phyloP scores from a whole-genome alignment of 2,888 invertebrate species.

The Ormyrus thymus region DNA sequence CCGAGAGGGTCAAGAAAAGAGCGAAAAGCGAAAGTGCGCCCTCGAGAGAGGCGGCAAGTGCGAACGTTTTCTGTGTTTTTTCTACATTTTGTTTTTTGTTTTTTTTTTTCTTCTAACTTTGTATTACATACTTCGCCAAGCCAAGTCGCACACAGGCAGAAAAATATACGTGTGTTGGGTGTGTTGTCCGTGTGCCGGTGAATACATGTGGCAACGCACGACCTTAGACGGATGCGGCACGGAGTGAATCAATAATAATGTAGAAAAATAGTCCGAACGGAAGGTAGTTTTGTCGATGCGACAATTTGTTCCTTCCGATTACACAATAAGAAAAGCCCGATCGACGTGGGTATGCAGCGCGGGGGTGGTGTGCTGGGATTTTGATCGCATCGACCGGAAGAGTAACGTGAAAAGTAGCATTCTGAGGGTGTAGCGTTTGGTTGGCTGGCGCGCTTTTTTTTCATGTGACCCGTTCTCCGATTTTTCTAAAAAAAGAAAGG shows the following conservation, averaged over 20 bases:
- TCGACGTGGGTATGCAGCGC: not conserved
- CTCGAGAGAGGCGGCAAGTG: no score
- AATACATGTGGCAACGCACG: conserved; percentile 24
- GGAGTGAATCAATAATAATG: conserved; percentile 19
- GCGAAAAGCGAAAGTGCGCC: not conserved
- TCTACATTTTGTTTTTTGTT: conserved; percentile 5
- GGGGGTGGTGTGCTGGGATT: not conserved
- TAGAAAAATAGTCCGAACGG: conserved; percentile 30
- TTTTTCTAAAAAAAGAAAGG: no score
- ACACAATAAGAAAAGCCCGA: conserved; percentile 7
- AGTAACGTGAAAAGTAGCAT: conserved; percentile 10
- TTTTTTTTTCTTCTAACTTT: not conserved
- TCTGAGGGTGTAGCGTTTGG: no score
- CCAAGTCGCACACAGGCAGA: conserved; percentile 37
- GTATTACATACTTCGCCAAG: conserved; percentile 20
- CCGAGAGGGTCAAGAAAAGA: not conserved
- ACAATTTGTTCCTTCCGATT: no score
- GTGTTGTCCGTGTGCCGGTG: not conserved
- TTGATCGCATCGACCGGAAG: conserved; percentile 17
- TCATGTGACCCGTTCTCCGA: conserved; percentile 39
- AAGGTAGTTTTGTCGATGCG: not conserved
- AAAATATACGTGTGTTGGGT: conserved; percentile 34
- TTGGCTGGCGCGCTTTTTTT: not conserved
- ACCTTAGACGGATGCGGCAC: conserved; percentile 34
- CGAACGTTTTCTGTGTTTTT: not conserved